Base-by-base conservation (phyloP, 2,888 invertebrate genomes). In the Epinotia bilunana region DNA sequence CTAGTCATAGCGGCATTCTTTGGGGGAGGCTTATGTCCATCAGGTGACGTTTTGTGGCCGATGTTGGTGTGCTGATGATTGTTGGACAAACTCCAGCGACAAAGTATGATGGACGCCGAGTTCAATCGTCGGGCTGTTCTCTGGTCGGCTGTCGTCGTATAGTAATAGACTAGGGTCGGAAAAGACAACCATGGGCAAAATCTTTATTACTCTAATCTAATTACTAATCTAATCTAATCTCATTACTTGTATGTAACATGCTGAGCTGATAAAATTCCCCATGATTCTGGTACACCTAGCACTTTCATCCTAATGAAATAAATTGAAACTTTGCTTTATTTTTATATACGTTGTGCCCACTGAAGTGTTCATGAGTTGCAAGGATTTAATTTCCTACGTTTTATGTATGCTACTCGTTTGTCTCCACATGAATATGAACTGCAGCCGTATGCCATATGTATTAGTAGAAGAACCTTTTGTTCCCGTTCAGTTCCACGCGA, bases 401-500 rank as follows among this genome's bases (percentile, higher is more conserved):
- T 53, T 7, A n/a, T 7, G 53, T 53, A 6, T 16, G 6, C 53
- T 53, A 49, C n/a, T n/a, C n/a, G n/a, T n/a, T n/a, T 16, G 12
- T 49, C 3, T 0, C 46, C 3, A 6, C 23, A 28, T 3, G 3
- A n/a, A n/a, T n/a, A n/a, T n/a, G 1, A 53, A 4, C n/a, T 53
- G 6, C 53, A 53, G n/a, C 53, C 5, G 53, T 53, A 53, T 53
- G n/a, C 53, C 5, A n/a, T 53, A 53, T 53, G 2, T 1, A 16
- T 49, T 49, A 13, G 9, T 49, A 6, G 5, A 3, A 0, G 1
- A 60, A 60, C 28, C 13, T 63, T 64, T 33, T 58, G 33, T 28
- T n/a, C 33, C 9, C 69, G 84, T 88, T 2, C 90, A 98, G 97
- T 99, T 99, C 93, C 99, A 99, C 94, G 99, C 99, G 73, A 99